Evolutionary conservation across 2,113 vertebrate genomes (phyloP).

Genomic region (Sylvia atricapilla): DNA sequence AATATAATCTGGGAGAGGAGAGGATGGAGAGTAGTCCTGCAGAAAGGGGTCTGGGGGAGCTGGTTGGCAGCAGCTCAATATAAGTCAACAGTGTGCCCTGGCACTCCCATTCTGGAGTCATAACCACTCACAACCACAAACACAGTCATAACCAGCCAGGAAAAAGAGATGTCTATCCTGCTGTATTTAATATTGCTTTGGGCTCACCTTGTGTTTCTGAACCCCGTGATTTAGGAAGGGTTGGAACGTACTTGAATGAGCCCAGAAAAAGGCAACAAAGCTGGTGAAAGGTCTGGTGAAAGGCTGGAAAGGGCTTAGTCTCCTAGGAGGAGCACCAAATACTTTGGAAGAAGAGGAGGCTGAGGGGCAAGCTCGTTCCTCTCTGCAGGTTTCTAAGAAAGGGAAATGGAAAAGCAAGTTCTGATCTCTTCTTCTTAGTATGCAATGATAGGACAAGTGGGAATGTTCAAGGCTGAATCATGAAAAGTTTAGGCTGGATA

Average conservation of each 20-base stretch:
- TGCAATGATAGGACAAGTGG: background rate
- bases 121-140: background rate
- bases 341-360: background rate
- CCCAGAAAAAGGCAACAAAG: background rate
- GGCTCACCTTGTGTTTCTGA: background rate
- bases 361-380: accelerated
- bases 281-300: background rate
- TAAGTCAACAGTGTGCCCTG: background rate
- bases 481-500: background rate
- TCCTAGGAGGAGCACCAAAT: background rate
- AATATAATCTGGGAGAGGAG: background rate
- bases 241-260: background rate
- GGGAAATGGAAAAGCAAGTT: background rate
- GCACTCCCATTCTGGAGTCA: background rate
- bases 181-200: background rate
- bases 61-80: background rate
- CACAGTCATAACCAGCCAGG: background rate
- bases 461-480: background rate
- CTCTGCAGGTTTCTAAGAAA: background rate
- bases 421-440: background rate
- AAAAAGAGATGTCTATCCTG: background rate
- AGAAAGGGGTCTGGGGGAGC: background rate
- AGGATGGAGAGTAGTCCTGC: background rate
- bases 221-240: background rate
- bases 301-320: background rate